Evolutionary conservation across 2,888 invertebrate genomes (phyloP).

Genomic region (Epinotia demarniana): DNA sequence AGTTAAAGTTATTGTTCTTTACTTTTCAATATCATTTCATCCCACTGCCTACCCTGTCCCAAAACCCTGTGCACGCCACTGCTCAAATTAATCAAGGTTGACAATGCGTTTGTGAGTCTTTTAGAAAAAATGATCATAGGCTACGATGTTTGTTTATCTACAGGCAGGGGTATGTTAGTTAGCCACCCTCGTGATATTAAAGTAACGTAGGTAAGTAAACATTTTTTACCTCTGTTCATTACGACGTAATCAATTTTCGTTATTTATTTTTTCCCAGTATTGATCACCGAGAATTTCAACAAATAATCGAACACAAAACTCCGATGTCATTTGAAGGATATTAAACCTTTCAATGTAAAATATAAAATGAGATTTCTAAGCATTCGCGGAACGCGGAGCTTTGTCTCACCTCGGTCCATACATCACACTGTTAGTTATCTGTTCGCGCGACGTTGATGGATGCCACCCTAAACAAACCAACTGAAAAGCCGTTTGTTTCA

Average conservation of each 20-base stretch:
- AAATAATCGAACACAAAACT: background rate
- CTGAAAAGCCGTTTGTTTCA: slow-evolving; percentile 49
- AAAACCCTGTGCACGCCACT: too few species aligned
- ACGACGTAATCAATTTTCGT: background rate
- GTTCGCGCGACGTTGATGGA: slow-evolving; percentile 64
- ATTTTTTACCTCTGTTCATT: too few species aligned
- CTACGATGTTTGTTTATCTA: too few species aligned
- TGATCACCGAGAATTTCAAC: background rate
- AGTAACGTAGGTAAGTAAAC: too few species aligned
- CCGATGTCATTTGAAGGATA: background rate
- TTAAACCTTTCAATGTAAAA: slow-evolving; percentile 18
- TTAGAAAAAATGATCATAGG: too few species aligned
- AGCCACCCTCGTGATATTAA: too few species aligned
- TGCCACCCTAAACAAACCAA: slow-evolving; percentile 60
- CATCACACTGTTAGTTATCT: slow-evolving; percentile 66
- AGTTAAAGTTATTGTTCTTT: too few species aligned
- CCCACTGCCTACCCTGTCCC: too few species aligned
- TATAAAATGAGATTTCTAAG: slow-evolving; percentile 36
- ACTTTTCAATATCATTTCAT: too few species aligned
- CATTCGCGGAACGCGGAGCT: slow-evolving; percentile 45
- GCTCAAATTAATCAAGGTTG: too few species aligned
- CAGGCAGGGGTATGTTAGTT: too few species aligned
- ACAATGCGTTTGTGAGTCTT: too few species aligned
- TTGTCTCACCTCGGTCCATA: slow-evolving; percentile 51
- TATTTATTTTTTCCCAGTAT: background rate